Evolutionary conservation across 2,888 invertebrate species (phyloP), one percentile per base, ranked within the genome.

Genomic region (Lasioglossum lativentre): DNA sequence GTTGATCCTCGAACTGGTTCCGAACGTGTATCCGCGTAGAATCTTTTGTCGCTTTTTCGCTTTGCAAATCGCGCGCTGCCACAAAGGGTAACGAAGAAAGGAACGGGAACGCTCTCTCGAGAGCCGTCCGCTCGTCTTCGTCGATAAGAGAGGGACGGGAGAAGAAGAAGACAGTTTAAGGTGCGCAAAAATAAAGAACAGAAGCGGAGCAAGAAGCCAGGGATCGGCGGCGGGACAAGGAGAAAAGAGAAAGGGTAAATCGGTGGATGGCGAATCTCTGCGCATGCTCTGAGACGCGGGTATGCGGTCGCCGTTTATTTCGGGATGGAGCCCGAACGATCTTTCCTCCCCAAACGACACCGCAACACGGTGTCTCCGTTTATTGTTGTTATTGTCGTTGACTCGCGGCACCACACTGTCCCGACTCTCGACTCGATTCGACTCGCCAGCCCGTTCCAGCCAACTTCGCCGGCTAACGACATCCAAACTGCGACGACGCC

Each of bases 301-400:
- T 90, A 90, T 90, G 90, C 90, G 90, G 90, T 90, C 90, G 90
- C 83, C 76, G 90, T 90, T 90, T 90, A 90, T 90, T 90, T 90
- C 87, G 90, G 90, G 90, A 90, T 75, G 38, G 77, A 78, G 82
- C 86, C 85, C 85, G 83, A 78, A 82, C 82, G 79, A 75, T 82
- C 81, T 83, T 79, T 82, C 82, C 83, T 86, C 63, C 63, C 80
- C 70, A 66, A 85, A 88, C 52, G 68, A 80, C 66, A 38, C 75
- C 85, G 79, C 75, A 78, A 81, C 82, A 70, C 83, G 71, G 73
- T 63, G 85, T 89, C 86, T 68, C 8, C 66, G 34, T 79, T 90
- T 90, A 89, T 90, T 90, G 86, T 90, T 90, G 90, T 90, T 89
- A 80, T 88, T 88, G 74, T 90, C 88, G 84, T 89, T 83, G 82